Base-by-base conservation (phyloP, 2,113 vertebrate genomes). In the Donacobius atricapilla region DNA sequence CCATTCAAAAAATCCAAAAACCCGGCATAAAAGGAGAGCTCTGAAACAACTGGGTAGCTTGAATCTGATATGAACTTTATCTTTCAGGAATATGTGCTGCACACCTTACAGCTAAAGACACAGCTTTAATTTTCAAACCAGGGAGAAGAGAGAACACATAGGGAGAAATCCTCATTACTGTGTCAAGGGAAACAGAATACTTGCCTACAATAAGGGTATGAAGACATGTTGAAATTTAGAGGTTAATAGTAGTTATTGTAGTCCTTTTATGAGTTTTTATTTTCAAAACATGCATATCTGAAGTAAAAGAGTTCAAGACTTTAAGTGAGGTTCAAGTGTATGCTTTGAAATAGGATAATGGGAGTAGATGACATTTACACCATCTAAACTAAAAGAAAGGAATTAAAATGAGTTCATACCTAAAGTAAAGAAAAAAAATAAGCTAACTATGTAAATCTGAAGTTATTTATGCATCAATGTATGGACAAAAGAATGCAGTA, bases 81-180 rank as follows among this genome's bases (percentile, higher is more conserved):
- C 47, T 87, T 90, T 87, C 53, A 75, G 44, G 78, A 80, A 78
- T 72, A 90, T 81, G 48, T 25, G 10, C 61, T 90, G 80, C 76
- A 72, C 25, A 76, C 54, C 30, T 80, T 83, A 50, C 8, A 93
- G 33, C 22, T 90, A 48, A 83, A 92, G 85, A 94, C 56, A 84
- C 37, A 92, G 25, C n/a, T 96, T 94, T 81, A 94, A 96, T 95
- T 95, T 96, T 83, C 75, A 92, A 93, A 60, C 57, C 53, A 65
- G 33, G 21, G 33, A 73, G 68, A 89, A 94, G 44, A 89, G 69
- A 86, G 33, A 66, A 93, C 77, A 73, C 76, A 87, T 27, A 82
- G 78, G 51, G 69, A 78, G 56, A 96, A 92, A 68, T 89, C 57
- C 73, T 95, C 65, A 96, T 95, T 92, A 89, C 33, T 61, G 23